Evolutionary conservation across 2,888 invertebrate genomes (phyloP), one percentile per base, ranked within the genome.

Genomic region (Callimorpha dominula): DNA sequence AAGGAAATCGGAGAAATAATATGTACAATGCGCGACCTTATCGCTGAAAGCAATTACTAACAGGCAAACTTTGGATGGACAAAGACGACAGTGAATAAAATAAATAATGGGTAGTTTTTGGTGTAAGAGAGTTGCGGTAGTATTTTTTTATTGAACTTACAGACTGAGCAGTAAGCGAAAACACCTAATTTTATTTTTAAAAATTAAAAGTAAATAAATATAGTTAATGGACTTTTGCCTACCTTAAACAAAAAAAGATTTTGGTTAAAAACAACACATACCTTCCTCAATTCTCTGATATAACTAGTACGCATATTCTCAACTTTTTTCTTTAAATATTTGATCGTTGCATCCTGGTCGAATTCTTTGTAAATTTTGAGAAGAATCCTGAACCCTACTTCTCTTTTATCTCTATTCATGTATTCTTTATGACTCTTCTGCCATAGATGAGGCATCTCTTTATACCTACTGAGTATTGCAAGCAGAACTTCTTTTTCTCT

Each of bases 371-470:
- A 73, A 52, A 73, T 71, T 71, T 66, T 66, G 54, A 75, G 54
- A 15, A 75, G 64, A 7, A 78, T 65, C 54, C 17, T 15, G 52
- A 74, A 76, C 5, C 66, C 72, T 66, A 74, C 67, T 40, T 49
- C 40, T 42, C 68, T 43, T 15, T 67, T 20, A 9, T 65, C 20
- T 73, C 69, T 72, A 40, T 77, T 75, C 62, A 68, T 57, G 42
- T 74, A 72, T 8, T 77, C 70, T 50, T 70, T 75, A 40, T 75
- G 68, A 8, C 52, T 31, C 68, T 77, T 77, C 15, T 66, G 43
- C 77, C 75, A 77, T n/a, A 77, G 42, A 64, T 77, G 70, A 8
- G 77, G 74, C 77, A 77, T 77, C n/a, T 77, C 75, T 71, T 62
- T 65, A n/a, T 77, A 77, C 52, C 68, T n/a, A 9, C 73, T 69